phyloP scores from a whole-genome alignment of 2,888 invertebrate species.

The Thymelicus sylvestris region DNA sequence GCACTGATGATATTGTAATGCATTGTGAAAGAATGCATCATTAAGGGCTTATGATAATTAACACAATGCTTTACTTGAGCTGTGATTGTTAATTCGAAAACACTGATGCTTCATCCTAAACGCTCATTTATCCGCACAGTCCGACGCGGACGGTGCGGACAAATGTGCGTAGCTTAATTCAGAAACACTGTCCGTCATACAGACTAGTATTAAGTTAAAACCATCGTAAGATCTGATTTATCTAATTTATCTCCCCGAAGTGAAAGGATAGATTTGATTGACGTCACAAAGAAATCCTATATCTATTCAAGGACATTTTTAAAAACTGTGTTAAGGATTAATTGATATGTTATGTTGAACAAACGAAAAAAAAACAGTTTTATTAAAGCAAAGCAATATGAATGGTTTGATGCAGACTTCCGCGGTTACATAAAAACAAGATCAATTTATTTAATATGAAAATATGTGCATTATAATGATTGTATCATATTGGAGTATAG shows the following conservation, averaged over 20 bases:
- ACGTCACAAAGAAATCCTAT: background rate
- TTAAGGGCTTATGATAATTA: too few relatives aligned
- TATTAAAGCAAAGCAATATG: background rate
- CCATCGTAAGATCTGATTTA: background rate
- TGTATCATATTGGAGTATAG: background rate
- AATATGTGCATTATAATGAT: conserved; percentile 1
- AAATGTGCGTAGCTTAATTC: too few relatives aligned
- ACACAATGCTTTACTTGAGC: too few relatives aligned
- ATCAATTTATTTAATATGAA: background rate
- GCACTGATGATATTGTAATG: too few relatives aligned
- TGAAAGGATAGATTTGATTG: background rate
- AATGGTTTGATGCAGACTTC: background rate
- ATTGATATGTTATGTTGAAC: background rate
- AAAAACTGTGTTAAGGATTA: background rate
- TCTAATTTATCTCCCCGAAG: background rate
- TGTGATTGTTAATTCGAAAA: too few relatives aligned
- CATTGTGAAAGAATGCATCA: background rate
- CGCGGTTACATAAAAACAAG: conserved; percentile 2
- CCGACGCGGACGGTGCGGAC: too few relatives aligned
- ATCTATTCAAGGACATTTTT: background rate
- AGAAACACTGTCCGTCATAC: too few relatives aligned
- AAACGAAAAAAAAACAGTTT: background rate
- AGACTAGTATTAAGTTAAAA: background rate
- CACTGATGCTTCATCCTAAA: too few relatives aligned
- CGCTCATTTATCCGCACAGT: too few relatives aligned